These are phyloP conservation scores for Crocodylus rhombifer DNA, from an alignment of 2,797 vertebrate genomes.

Conservation along the genomic window DNA sequence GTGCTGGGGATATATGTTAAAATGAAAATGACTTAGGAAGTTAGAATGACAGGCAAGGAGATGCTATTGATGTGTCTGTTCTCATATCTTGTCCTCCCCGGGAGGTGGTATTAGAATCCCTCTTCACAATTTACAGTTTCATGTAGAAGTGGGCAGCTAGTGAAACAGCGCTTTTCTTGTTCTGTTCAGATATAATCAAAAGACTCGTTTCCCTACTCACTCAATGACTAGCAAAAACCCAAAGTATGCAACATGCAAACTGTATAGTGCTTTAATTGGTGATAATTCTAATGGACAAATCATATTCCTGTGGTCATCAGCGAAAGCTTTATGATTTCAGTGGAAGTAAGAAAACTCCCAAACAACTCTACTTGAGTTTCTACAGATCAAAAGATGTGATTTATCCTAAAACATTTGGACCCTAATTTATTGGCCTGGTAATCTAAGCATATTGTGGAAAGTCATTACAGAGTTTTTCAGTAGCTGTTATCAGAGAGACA, in stretches of 20 bases:
- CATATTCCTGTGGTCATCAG: neutral
- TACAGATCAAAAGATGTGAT: neutral
- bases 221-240: neutral
- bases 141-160: neutral
- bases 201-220: neutral
- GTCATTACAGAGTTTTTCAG: neutral
- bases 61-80: neutral
- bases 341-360: neutral
- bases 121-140: neutral
- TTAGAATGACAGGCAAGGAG: neutral
- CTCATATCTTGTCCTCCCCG: neutral
- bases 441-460: neutral
- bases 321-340: neutral
- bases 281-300: neutral
- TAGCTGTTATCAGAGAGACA: neutral
- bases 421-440: neutral
- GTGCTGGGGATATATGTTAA: neutral
- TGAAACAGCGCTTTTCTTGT: neutral
- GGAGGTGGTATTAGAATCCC: neutral
- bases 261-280: neutral
- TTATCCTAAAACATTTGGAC: neutral
- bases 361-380: neutral
- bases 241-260: neutral
- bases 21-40: neutral
- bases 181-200: fast-evolving